Conservation (phyloP, 2,888 invertebrate genomes). For the Aphodius granarius region DNA sequence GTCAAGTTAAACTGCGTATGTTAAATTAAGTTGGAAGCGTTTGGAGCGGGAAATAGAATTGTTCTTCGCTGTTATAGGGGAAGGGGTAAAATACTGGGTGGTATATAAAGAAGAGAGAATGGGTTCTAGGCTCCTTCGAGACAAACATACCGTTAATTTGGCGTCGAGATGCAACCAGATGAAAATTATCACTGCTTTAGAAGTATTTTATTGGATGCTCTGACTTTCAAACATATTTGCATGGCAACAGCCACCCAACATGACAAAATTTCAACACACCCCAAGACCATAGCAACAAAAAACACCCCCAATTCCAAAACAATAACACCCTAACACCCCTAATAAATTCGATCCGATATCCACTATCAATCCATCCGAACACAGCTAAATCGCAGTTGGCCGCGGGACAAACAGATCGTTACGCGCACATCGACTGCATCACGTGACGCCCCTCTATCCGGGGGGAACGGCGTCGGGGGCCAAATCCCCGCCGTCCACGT, state of each 20-base stretch:
- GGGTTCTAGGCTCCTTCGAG: not conserved
- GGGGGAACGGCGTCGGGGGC: not conserved
- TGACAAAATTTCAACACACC: not conserved
- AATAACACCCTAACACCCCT: not conserved
- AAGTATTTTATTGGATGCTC: not conserved
- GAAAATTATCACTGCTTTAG: not conserved
- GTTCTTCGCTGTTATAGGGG: not conserved
- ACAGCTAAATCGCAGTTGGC: not conserved
- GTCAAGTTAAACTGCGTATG: not conserved
- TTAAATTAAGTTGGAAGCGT: not conserved
- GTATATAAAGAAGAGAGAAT: not conserved
- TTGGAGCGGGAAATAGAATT: not conserved
- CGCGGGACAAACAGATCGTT: constrained; percentile 1
- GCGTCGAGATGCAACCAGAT: not conserved
- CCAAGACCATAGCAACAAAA: not conserved
- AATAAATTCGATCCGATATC: not conserved
- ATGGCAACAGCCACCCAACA: not conserved
- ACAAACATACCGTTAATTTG: not conserved
- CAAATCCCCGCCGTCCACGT: not conserved
- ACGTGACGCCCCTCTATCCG: not conserved
- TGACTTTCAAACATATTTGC: no score
- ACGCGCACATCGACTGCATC: not conserved
- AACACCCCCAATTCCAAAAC: not conserved
- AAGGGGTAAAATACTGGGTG: no score
- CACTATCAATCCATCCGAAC: not conserved